These are phyloP conservation scores for Drosophila anomalipes DNA, from an alignment of 2,888 invertebrate species.

Conservation along the genomic window DNA sequence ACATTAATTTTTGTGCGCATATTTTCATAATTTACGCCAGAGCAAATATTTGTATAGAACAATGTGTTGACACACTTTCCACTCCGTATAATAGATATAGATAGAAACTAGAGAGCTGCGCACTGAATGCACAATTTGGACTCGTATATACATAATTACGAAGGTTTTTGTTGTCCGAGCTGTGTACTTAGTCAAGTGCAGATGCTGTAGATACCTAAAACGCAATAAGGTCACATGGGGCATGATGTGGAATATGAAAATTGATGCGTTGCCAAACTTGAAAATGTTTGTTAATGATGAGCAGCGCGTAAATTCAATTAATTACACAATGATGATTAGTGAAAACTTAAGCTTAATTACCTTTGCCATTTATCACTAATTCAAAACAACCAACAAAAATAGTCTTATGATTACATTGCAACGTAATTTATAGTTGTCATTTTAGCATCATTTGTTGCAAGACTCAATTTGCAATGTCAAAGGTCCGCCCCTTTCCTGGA, in stretches of 20 bases:
- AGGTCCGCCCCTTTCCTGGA: not conserved
- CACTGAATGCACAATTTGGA: conserved; percentile 58
- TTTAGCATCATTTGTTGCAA: conserved; percentile 32
- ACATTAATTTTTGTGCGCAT: conserved; percentile 26
- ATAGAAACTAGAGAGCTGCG: conserved; percentile 19
- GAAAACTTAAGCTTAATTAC: conserved; percentile 48
- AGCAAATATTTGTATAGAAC: conserved; percentile 63
- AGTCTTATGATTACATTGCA: not conserved
- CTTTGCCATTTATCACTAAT: conserved; percentile 33
- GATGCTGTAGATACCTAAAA: conserved; percentile 24
- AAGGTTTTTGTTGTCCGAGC: not conserved
- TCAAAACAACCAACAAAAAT: conserved; percentile 1
- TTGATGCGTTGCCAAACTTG: conserved; percentile 4
- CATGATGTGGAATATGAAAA: conserved; percentile 20
- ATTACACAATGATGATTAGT: conserved; percentile 59
- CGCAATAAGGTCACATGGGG: conserved; percentile 30
- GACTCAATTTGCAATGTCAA: conserved; percentile 39
- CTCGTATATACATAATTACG: conserved; percentile 32
- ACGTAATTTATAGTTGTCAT: conserved; percentile 33
- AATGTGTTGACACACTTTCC: conserved; percentile 65
- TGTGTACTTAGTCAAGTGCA: conserved; percentile 35
- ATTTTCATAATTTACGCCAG: conserved; percentile 43
- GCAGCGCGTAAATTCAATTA: conserved; percentile 21
- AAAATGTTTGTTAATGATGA: conserved; percentile 35
- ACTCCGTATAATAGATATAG: conserved; percentile 22